Evolutionary conservation across 2,888 invertebrate species (phyloP).

Genomic region (Timema cristinae): DNA sequence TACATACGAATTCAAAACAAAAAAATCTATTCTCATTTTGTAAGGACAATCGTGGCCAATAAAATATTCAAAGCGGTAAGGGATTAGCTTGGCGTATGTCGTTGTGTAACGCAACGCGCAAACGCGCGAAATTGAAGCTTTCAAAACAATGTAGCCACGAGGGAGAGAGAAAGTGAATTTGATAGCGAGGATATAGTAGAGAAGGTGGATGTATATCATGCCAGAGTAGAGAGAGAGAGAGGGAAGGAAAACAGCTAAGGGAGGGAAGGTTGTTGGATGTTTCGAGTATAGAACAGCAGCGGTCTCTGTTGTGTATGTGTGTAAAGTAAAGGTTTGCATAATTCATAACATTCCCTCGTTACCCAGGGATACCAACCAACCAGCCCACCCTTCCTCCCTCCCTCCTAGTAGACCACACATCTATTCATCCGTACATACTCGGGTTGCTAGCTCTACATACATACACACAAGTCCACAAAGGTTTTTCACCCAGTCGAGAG

Average conservation of each 20-base stretch:
- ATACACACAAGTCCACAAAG: too few relatives aligned
- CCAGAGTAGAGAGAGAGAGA: too few relatives aligned
- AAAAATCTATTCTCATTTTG: slow-evolving; percentile 5
- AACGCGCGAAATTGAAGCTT: too few relatives aligned
- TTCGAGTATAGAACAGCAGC: slow-evolving; percentile 10
- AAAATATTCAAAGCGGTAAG: slow-evolving; percentile 16
- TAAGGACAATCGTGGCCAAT: slow-evolving; percentile 8
- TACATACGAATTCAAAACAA: neutral
- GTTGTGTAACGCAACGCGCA: too few relatives aligned
- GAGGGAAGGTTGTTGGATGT: neutral
- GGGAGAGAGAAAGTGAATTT: too few relatives aligned
- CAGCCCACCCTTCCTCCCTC: slow-evolving; percentile 10
- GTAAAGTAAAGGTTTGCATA: slow-evolving; percentile 28
- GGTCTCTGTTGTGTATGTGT: slow-evolving; percentile 6
- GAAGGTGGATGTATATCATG: too few relatives aligned
- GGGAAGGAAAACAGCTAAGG: too few relatives aligned
- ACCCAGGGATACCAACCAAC: slow-evolving; percentile 7
- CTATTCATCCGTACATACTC: slow-evolving; percentile 17
- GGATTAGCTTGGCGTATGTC: neutral
- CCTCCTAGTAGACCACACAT: slow-evolving; percentile 1
- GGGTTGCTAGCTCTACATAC: neutral
- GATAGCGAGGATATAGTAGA: too few relatives aligned
- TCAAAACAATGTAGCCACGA: too few relatives aligned
- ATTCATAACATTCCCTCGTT: slow-evolving; percentile 25
- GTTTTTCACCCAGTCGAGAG: too few relatives aligned